Evolutionary conservation across 2,888 invertebrate genomes (phyloP), one percentile per base, ranked within the genome.

Genomic region (Troides helena): DNA sequence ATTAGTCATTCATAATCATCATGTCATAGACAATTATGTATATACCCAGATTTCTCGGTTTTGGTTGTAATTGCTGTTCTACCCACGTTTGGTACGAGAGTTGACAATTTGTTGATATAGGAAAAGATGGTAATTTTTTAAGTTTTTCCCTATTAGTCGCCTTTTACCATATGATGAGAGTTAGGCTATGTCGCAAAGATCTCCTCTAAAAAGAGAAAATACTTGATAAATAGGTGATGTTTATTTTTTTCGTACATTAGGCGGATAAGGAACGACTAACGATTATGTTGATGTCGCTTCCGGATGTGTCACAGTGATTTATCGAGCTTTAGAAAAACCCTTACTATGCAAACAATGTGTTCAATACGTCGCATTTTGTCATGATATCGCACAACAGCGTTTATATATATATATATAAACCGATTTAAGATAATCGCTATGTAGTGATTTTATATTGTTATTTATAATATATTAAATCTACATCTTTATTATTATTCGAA

Each of bases 231-330:
- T 23, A 23, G 58, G 36, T 36, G 3, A 18, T 61, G 61, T 21
- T 61, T 17, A n/a, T 18, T 61, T 62, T 43, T 39, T 50, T 25
- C 5, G 25, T 10, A 5, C 83, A 80, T 79, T 78, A 77, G 79
- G 76, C 78, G 75, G 77, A 79, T 79, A 76, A 80, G 80, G 80
- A 80, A 80, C 84, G 80, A 77, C 84, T 86, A 85, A 86, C 86
- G 87, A 85, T 80, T 82, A 80, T 81, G 86, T 84, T 82, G 84
- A 78, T 79, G 80, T 84, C 82, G 72, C 76, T 80, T 77, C 77
- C 83, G 79, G 80, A 84, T 83, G 85, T 83, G 87, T 84, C 87
- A 64, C 17, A 76, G 83, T 88, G 88, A 89, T 89, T 88, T 87
- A 89, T 89, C 77, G 80, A 77, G 79, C 62, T 59, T 25, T 56